phyloP scores from a whole-genome alignment of 1,140 invertebrate genomes.

The Gryllus bimaculatus region DNA sequence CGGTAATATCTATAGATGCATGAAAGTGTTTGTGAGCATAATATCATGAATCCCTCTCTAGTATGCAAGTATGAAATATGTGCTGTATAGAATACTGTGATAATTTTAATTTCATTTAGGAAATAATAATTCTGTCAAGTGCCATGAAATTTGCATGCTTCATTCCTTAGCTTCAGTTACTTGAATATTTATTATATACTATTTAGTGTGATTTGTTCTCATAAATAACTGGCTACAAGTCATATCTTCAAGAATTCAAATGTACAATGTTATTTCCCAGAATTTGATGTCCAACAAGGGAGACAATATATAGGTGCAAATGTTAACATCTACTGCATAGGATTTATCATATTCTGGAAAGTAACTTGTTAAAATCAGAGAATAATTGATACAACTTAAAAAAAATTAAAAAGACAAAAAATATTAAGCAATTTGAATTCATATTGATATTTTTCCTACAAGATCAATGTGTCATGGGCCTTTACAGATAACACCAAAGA shows the following conservation, averaged over 20 bases:
- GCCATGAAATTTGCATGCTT: slow-evolving; percentile 16
- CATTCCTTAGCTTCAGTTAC: slow-evolving; percentile 12
- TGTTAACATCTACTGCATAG: background rate
- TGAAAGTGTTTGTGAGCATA: background rate
- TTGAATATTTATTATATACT: slow-evolving; percentile 7
- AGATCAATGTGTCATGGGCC: too few relatives aligned
- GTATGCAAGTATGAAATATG: background rate
- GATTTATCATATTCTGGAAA: background rate
- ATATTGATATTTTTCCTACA: too few relatives aligned
- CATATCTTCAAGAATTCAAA: background rate
- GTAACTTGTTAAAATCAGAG: too few relatives aligned
- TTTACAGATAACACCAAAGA: too few relatives aligned
- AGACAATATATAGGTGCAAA: background rate
- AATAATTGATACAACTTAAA: too few relatives aligned
- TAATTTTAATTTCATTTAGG: slow-evolving; percentile 13
- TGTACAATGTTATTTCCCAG: background rate
- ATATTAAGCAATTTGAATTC: too few relatives aligned
- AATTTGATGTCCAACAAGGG: background rate
- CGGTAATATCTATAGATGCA: background rate
- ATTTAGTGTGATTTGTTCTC: background rate
- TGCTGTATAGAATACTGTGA: slow-evolving; percentile 20
- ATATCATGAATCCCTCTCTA: background rate
- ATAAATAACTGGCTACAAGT: background rate
- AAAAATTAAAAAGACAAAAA: too few relatives aligned
- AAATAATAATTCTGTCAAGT: background rate